phyloP scores from a whole-genome alignment of 2,113 vertebrate genomes.

The Apaloderma vittatum region DNA sequence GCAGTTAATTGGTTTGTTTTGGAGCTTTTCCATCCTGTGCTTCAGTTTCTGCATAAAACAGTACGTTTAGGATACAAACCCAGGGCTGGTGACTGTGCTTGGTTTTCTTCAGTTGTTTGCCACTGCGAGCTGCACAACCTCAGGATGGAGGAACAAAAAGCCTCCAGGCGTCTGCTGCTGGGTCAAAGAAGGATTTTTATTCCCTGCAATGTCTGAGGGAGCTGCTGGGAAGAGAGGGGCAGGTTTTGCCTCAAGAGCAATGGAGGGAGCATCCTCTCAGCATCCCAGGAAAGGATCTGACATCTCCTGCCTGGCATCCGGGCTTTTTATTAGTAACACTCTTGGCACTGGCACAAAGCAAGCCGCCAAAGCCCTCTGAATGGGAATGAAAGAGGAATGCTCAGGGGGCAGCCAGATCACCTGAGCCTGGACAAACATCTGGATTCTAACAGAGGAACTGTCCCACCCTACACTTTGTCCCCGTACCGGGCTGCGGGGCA shows the following conservation, averaged over 20 bases:
- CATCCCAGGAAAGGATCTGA: background rate
- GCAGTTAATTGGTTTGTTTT: slow-evolving; percentile 35
- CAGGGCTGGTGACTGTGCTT: background rate
- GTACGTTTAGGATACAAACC: background rate
- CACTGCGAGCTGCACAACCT: background rate
- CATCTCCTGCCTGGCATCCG: background rate
- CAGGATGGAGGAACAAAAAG: background rate
- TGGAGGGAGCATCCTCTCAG: accelerated
- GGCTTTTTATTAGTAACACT: background rate
- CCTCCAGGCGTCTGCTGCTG: background rate
- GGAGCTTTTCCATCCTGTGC: slow-evolving; percentile 3
- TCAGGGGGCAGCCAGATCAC: accelerated
- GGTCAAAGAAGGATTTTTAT: background rate
- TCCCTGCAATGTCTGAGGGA: background rate
- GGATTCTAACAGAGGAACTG: background rate
- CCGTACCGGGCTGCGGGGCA: background rate
- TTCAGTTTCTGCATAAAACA: background rate
- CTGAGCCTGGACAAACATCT: accelerated
- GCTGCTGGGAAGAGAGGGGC: background rate
- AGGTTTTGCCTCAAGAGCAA: background rate
- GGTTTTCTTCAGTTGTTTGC: background rate
- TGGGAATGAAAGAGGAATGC: background rate
- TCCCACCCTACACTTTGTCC: background rate
- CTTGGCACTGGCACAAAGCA: background rate
- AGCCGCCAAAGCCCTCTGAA: background rate